Percentiles rank a stretch among this genome's conserved stretches.
These are phyloP conservation scores for Tauraco hartlaubi DNA, from an alignment of 2,797 vertebrate species.

Conservation along the genomic window DNA sequence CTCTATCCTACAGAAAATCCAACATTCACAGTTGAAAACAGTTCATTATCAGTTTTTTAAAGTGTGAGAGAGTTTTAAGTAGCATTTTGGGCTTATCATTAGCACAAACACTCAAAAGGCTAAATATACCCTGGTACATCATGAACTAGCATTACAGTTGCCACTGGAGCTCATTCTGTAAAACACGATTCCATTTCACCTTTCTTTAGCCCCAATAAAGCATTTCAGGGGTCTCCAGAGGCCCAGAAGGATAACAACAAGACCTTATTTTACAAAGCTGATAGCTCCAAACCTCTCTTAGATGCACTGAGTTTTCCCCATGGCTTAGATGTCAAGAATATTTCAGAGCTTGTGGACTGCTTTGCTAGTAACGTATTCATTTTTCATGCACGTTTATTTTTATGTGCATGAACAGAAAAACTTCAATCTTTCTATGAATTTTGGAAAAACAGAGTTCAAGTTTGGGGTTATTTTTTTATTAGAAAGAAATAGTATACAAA, in stretches of 20 bases:
- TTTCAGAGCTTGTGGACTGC: background rate
- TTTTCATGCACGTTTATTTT: constrained; percentile 11
- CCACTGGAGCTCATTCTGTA: background rate
- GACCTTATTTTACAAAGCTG: constrained; percentile 15
- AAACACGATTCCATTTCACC: constrained; percentile 22
- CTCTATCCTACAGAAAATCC: background rate
- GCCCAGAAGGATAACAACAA: background rate
- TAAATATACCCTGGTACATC: constrained; percentile 18
- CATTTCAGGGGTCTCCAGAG: constrained; percentile 21
- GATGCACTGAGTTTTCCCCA: constrained; percentile 8
- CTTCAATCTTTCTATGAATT: background rate
- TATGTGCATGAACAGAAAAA: background rate
- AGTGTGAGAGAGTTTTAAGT: background rate
- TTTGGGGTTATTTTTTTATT: background rate
- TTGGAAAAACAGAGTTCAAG: background rate
- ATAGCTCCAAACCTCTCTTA: constrained; percentile 19
- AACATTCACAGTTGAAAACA: background rate
- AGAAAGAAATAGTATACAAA: background rate
- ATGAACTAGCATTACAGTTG: constrained; percentile 14
- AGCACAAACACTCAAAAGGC: background rate
- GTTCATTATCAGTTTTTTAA: background rate
- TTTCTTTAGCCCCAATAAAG: background rate
- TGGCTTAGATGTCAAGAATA: background rate
- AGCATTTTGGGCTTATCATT: background rate
- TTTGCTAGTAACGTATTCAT: background rate